Evolutionary conservation across 2,888 invertebrate species (phyloP), one percentile per base, ranked within the genome.

Genomic region (Merodon equestris): DNA sequence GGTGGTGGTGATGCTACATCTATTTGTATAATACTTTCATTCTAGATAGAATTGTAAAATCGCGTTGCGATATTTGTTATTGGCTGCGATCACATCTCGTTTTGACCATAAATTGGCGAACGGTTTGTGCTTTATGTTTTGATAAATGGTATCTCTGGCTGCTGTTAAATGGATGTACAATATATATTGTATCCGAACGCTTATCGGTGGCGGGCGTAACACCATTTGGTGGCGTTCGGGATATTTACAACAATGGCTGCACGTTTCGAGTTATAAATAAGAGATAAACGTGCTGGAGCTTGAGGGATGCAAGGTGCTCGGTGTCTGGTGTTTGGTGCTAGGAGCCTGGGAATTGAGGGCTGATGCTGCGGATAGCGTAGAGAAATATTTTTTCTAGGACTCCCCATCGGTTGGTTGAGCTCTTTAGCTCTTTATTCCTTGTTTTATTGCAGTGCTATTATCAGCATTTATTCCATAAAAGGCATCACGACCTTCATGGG

Each of bases 31-130:
- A 36, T 42, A 47, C 27, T 47, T 19, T 51, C 57, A 63, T 10
- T 10, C 10, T 40, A 40, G 10, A 40, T n/a, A 40, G 38, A 45
- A 68, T 79, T 63, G 74, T 67, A 63, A 47, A 67, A 79, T 68
- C 53, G 64, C 61, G 19, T 54, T 47, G 61, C 17, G 47, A 42
- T 57, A 72, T 68, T 63, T 68, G 68, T 64, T 74, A 34, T 51
- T 79, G 53, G 19, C 56, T 79, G 53, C 44, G 74, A 70, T 74
- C 63, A 64, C 48, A 79, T 79, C 79, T 68, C 48, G 15, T 13
- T 64, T 60, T 68, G 74, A 68, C 68, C 74, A 79, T 74, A 79
- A 79, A 74, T 74, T 68, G 74, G 63, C 38, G 77, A 73, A 54
- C 67, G 53, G 42, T 74, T 70, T 70, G 79, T 74, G 68, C 40